A percentile compares a stretch with the other conserved stretches of the same genome.
Conservation (phyloP, 2,113 vertebrate genomes). For the Taurulus bubalis region DNA sequence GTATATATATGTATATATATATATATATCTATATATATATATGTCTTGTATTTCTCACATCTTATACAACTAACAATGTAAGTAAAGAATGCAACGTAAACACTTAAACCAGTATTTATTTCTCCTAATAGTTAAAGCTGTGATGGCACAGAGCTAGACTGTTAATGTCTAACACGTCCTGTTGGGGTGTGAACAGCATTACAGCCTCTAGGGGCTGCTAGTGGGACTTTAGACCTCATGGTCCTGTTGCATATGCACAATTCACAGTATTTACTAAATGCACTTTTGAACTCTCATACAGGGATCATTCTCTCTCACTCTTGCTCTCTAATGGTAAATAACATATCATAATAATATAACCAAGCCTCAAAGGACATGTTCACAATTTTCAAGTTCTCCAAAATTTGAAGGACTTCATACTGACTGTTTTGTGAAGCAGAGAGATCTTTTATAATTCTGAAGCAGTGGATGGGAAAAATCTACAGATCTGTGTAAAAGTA, state of each 20-base stretch:
- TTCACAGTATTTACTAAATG: not conserved
- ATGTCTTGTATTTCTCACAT: not conserved
- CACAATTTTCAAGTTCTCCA: not conserved
- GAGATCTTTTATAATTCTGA: too few relatives aligned
- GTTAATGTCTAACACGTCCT: not conserved
- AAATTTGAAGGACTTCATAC: not conserved
- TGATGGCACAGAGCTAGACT: not conserved
- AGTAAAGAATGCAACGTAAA: not conserved
- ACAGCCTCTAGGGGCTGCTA: conserved; percentile 3
- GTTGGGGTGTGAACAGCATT: not conserved
- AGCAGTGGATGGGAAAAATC: not conserved
- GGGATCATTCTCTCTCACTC: too few relatives aligned
- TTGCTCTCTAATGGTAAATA: too few relatives aligned
- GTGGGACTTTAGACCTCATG: not conserved
- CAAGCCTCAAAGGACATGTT: not conserved
- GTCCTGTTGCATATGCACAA: not conserved
- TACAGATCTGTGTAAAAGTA: not conserved
- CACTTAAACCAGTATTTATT: not conserved
- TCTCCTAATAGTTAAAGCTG: not conserved
- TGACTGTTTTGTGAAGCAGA: too few relatives aligned
- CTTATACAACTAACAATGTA: not conserved
- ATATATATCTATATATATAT: not conserved
- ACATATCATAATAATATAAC: not conserved
- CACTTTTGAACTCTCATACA: too few relatives aligned
- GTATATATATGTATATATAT: not conserved